Base-by-base conservation (phyloP, 2,888 invertebrate species). In the Brenthis hecate region DNA sequence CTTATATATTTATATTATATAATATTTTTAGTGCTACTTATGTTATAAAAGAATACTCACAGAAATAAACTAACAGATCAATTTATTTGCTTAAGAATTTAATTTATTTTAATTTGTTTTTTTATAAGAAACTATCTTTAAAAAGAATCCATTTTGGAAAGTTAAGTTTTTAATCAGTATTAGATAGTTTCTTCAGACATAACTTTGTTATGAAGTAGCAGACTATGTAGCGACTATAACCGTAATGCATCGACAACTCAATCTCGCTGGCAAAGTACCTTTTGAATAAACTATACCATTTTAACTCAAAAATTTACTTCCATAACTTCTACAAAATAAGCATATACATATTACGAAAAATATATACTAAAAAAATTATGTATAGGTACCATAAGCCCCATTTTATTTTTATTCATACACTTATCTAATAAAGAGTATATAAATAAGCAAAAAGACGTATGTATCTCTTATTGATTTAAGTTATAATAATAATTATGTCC, bases 201-300 rank as follows among this genome's bases (percentile, higher is more conserved):
- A 36, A 62, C 62, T 53, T 62, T 62, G 62, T 62, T 53, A 62
- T 62, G 28, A 48, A 62, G 8, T 53, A 11, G 16, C 43, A 62
- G 19, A 62, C 62, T 53, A 62, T 62, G 62, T 62, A 43, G 62
- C 62, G 16, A 19, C 16, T 32, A 62, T 62, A 62, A 62, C 53
- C 32, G 53, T 53, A 62, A 62, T 53, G 53, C 53, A 62, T 62
- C 53, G 62, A 50, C 56, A 48, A 64, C 65, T 65, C 56, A 63
- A 63, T 65, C 56, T 50, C 32, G 65, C 56, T 50, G 32, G 19
- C 28, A 65, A 65, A 50, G 48, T 36, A 50, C 56, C 36, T 65
- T 65, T 50, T 65, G 65, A 56, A 65, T 65, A 65, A 65, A 43
- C 36, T 62, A 53, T 62, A 53, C 0, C 53, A 19, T 19, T 61